Conservation (phyloP, 2,797 vertebrate species). For the Enteromius paludinosus region DNA sequence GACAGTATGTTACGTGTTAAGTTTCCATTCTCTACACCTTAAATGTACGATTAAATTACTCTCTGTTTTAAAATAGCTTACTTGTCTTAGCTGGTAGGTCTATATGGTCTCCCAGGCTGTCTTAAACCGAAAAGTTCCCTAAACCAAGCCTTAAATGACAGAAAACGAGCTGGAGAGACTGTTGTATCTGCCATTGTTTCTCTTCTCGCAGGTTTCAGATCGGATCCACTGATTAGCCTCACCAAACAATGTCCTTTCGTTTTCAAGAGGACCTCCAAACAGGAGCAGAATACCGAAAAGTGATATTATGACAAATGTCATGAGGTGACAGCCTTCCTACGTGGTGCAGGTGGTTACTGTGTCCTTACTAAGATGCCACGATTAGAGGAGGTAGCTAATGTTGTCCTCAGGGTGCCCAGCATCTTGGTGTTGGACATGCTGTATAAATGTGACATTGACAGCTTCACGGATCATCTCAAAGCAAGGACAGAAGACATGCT, state of each 20-base stretch:
- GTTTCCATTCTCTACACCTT: not conserved
- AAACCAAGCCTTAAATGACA: not conserved
- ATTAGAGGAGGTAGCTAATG: conserved; percentile 83
- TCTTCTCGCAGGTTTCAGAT: conserved; percentile 8
- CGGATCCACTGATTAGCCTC: not conserved
- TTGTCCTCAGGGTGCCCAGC: conserved; percentile 84
- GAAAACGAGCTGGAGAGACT: not conserved
- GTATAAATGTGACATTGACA: conserved; percentile 85
- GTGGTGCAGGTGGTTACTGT: conserved; percentile 1
- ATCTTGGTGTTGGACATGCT: conserved; percentile 84
- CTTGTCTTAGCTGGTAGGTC: not conserved
- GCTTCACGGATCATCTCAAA: conserved; percentile 78
- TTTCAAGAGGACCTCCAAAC: not conserved
- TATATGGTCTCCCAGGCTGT: not conserved
- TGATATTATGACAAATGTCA: not conserved
- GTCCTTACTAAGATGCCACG: conserved; percentile 73
- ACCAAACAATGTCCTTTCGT: not conserved
- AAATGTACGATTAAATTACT: not conserved
- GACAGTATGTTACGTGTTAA: not conserved
- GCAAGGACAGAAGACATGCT: conserved; percentile 80
- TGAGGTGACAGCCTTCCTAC: conserved; percentile 63
- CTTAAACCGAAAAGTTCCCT: not conserved
- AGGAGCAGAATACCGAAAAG: conserved; percentile 1
- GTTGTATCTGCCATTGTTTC: not conserved
- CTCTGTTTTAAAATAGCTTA: not conserved